Percentiles rank a stretch among this genome's conserved stretches.
Conservation (phyloP, 2,113 vertebrate genomes). For the Oncorhynchus tshawytscha region DNA sequence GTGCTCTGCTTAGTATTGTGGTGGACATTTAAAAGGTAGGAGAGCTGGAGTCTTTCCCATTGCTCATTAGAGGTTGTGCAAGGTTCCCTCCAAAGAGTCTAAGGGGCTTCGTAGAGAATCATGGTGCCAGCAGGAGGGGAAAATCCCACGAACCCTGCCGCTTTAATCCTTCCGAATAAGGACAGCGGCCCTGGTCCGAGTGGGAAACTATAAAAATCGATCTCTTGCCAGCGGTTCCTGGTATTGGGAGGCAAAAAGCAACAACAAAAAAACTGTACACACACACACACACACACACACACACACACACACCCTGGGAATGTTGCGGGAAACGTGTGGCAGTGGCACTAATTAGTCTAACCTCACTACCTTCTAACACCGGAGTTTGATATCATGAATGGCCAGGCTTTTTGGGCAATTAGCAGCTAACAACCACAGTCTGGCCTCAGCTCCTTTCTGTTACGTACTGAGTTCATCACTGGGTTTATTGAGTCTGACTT, state of each 20-base stretch:
- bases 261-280: neutral
- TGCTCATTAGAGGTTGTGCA: conserved; percentile 70
- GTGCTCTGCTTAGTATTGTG: conserved; percentile 60
- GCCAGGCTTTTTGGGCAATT: conserved; percentile 65
- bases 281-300: conserved; percentile 26
- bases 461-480: conserved; percentile 68
- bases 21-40: conserved; percentile 66
- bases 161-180: conserved; percentile 55
- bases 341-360: conserved; percentile 53
- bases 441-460: conserved; percentile 52
- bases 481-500: conserved; percentile 70
- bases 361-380: conserved; percentile 57
- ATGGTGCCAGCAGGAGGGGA: conserved; percentile 31
- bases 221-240: conserved; percentile 51
- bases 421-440: conserved; percentile 53
- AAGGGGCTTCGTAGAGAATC: too few relatives aligned
- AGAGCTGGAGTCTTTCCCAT: conserved; percentile 64
- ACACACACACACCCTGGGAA: conserved; percentile 55
- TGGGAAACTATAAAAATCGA: conserved; percentile 52
- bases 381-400: conserved; percentile 69
- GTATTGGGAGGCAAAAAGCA: conserved; percentile 39
- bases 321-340: conserved; percentile 59
- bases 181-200: conserved; percentile 36
- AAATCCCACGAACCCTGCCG: conserved; percentile 65
- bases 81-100: conserved; percentile 56